Conservation (phyloP, 2,888 invertebrate genomes). For the Stenotaenia linearis region DNA sequence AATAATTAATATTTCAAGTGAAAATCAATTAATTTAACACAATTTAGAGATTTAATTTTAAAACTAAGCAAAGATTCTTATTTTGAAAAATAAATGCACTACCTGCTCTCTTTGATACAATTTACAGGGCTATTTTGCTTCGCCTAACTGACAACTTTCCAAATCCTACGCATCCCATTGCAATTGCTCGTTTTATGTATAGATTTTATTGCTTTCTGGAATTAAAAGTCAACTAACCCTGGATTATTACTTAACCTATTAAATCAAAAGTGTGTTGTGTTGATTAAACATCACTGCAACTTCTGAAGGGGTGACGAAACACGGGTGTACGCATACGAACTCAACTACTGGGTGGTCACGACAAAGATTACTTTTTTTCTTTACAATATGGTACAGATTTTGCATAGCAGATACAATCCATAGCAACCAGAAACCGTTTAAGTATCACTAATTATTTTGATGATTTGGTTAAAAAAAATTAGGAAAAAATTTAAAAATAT, state of each 20-base stretch:
- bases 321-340: neutral
- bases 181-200: neutral
- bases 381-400: slow-evolving; percentile 11
- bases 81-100: neutral
- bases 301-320: neutral
- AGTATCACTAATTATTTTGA: neutral
- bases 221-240: neutral
- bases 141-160: neutral
- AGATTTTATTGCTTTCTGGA: slow-evolving; percentile 17
- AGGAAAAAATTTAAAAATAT: no score
- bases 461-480: neutral
- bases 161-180: neutral
- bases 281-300: slow-evolving; percentile 14
- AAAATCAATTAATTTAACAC: neutral
- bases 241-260: neutral
- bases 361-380: neutral
- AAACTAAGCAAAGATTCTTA: neutral
- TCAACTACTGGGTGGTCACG: neutral
- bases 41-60: neutral
- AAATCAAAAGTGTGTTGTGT: neutral
- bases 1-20: neutral
- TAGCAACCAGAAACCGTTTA: slow-evolving; percentile 8
- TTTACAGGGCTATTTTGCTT: neutral
- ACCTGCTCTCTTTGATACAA: neutral
- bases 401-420: slow-evolving; percentile 24